Base-by-base conservation (phyloP, 2,797 vertebrate species). In the Odontamblyopus rebecca region DNA sequence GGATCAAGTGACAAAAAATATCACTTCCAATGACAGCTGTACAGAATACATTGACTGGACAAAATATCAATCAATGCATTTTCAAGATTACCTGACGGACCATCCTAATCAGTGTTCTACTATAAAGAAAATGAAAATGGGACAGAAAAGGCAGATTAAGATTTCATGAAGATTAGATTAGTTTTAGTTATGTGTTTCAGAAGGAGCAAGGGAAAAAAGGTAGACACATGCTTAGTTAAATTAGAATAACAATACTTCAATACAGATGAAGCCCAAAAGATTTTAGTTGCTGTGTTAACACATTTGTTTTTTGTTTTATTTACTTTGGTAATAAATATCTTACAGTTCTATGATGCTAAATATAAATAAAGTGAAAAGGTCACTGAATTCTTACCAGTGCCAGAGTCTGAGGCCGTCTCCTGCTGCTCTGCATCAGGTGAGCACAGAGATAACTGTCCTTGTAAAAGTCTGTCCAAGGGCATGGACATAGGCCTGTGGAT, bases 31-130 rank as follows among this genome's bases (percentile, higher is more conserved):
- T 79, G 86, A 90, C 72, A 85, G 74, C 84, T 6, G 76, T 74
- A 89, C 82, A 86, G 88, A 95, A 95, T 95, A 97, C 95, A 97
- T 94, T 94, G 91, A 84, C 88, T 89, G 86, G 70, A 85, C 95
- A 95, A 93, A 96, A 96, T 95, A 95, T 79, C 95, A 89, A 83
- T 83, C 76, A 91, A 86, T 89, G 89, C 89, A 74, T 93, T 83
- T 92, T 93, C 38, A 51, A 83, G 81, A 95, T 99, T 99, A 99
- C 97, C 97, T 99, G 96, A 83, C 78, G 93, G 90, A 93, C 95
- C 88, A 95, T 99, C 97, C 96, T 99, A 98, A 92, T 99, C 97
- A 99, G 95, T 97, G 96, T 95, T 98, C 96, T 96, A 98, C 95
- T 98, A 97, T 87, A 96, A 93, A 97, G 94, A 96, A 81, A 72